Conservation (phyloP, 2,113 vertebrate genomes). For the human (Homo sapiens) region DNA sequence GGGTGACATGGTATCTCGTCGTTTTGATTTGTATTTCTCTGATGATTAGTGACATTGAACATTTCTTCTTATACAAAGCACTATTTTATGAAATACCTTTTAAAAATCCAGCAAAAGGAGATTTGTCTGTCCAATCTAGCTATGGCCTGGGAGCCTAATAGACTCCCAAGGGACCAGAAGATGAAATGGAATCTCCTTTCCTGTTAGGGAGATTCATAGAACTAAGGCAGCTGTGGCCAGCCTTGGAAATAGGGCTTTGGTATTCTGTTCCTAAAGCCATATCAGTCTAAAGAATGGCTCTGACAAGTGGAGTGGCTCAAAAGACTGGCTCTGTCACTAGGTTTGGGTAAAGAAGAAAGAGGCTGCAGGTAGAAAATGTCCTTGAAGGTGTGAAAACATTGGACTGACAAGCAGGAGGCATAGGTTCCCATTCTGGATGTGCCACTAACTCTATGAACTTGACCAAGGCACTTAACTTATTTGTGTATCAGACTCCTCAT, state of each 20-base stretch:
- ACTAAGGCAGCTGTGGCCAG: neutral
- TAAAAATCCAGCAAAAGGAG: neutral
- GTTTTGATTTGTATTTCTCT: no score
- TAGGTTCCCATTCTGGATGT: neutral
- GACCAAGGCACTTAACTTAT: neutral
- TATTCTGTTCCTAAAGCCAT: neutral
- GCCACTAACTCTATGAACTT: neutral
- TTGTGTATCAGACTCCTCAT: neutral
- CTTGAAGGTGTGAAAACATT: neutral
- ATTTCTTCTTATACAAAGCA: neutral
- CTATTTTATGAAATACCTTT: conserved; percentile 7
- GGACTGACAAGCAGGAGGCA: neutral
- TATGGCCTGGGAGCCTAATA: neutral
- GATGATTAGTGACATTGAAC: no score
- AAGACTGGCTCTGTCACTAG: neutral
- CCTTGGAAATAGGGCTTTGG: neutral
- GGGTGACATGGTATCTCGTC: no score
- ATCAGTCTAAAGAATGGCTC: neutral
- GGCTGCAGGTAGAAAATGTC: neutral
- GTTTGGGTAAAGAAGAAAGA: neutral
- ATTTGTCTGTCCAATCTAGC: neutral
- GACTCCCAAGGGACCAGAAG: neutral
- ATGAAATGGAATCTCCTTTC: neutral
- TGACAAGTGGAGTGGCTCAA: neutral
- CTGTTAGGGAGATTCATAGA: neutral